Base-by-base conservation (phyloP, 1,140 invertebrate genomes). In the Dendrolimus punctatus region DNA sequence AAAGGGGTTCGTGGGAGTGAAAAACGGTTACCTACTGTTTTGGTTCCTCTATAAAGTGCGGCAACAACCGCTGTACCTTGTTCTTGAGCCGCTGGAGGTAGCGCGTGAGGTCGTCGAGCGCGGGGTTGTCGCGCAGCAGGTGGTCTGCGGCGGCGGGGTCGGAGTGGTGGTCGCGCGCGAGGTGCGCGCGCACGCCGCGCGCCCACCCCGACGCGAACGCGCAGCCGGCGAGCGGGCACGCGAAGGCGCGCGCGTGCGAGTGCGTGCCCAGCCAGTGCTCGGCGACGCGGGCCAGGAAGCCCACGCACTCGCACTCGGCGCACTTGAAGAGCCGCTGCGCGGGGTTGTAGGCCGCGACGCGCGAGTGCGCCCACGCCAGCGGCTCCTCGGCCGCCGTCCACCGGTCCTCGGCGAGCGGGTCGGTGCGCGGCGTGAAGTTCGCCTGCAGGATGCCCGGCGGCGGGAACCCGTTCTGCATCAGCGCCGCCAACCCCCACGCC, bases 231-330 rank as follows among this genome's bases (percentile, higher is more conserved):
- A 82, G 66, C 52, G 92, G 90, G 85, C 93, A 92, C 76, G 92
- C 87, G 88, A 94, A 94, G 43, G 92, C 92, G 55, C 92, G 87
- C 39, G 93, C 84, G 80, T 68, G 91, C 8, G 92, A 93, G 77
- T 95, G 95, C 6, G 93, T 91, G 40, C 94, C 94, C 39, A 95
- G 88, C 90, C 94, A 96, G 74, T 96, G 95, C 69, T 96, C 94
- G 0, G 94, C 94, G 4, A 95, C 90, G 53, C 94, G 88, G 8
- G 93, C 92, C 37, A 95, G 88, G 59, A 94, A 93, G 4, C 92
- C 92, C 46, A 95, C 92, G 71, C 93, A 92, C 64, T 95, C 93
- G 70, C 95, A 94, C 64, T 93, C 92, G 5, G 91, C 88, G 80
- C 93, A 94, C 63, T 92, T 90, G 83, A 93, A 94, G 43, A 93